Base-by-base conservation (phyloP, 2,888 invertebrate species). In the Andricus curvator region DNA sequence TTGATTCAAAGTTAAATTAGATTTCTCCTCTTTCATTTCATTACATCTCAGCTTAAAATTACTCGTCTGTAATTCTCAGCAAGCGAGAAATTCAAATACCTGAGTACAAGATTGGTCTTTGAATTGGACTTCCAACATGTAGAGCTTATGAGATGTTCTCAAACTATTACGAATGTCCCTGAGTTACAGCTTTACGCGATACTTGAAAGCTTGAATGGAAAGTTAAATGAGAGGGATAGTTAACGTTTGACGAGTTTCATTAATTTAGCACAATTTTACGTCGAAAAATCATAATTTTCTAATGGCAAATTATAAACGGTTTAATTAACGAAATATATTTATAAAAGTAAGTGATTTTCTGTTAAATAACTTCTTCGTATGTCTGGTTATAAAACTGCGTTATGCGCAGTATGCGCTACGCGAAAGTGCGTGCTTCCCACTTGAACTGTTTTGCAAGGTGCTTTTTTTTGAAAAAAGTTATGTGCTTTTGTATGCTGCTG, bases 11-110 rank as follows among this genome's bases (percentile, higher is more conserved):
- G 29, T 51, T 51, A 70, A 70, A 70, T 70, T 51, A 70, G 51
- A 70, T 70, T 70, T 51, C 70, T 51, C 70, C 25, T 70, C 29
- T 51, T 70, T 51, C 70, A 70, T 70, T 70, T 70, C 20, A 70
- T 70, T 51, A 20, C 70, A 51, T 22, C 29, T 70, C 25, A 29
- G 51, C 51, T 70, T 51, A 51, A 70, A 70, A 70, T 70, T n/a
- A 70, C 70, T 48, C 17, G 44, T 20, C 48, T 25, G 51, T 70
- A 70, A 70, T 70, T 70, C 70, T 51, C 29, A 44, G 25, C 48
- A 11, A 37, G 33, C 13, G 70, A 70, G 51, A 70, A 70, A 51
- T 70, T 70, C 29, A 51, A 70, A 70, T 70, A 70, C 70, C 70
- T 70, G 51, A 51, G 70, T 70, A 22, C 29, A 70, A 51, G 48